Evolutionary conservation across 1,140 invertebrate genomes (phyloP).

Genomic region (Luehdorfia chinensis): DNA sequence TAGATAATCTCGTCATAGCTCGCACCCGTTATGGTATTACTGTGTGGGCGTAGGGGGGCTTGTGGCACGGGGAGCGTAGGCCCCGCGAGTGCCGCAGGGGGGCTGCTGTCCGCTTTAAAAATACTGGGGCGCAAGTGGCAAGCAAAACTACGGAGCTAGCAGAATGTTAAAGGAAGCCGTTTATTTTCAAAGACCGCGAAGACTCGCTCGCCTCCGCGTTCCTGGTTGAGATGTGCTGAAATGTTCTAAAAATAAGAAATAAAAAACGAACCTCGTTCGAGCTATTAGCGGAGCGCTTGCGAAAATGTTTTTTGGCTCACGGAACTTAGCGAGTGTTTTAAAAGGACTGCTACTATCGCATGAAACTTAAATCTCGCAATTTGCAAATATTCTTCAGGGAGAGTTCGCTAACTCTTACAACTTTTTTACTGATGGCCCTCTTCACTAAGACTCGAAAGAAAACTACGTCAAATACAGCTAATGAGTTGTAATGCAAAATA

Average conservation of each 20-base stretch:
- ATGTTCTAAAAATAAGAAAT: constrained; percentile 52
- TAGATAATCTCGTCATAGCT: constrained; percentile 76
- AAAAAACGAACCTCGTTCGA: constrained; percentile 37
- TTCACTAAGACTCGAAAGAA: constrained; percentile 3
- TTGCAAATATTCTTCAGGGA: constrained; percentile 19
- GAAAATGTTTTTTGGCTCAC: constrained; percentile 40
- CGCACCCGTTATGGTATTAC: constrained; percentile 75
- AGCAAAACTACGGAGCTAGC: constrained; percentile 62
- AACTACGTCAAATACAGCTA: neutral
- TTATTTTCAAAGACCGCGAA: constrained; percentile 69
- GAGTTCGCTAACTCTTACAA: constrained; percentile 9
- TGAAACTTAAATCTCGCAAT: constrained; percentile 33
- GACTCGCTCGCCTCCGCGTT: constrained; percentile 47
- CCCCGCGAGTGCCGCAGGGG: constrained; percentile 54
- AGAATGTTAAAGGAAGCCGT: constrained; percentile 68
- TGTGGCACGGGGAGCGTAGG: constrained; percentile 23
- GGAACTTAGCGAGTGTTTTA: constrained; percentile 21
- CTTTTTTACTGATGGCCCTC: constrained; percentile 7
- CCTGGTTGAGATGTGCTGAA: constrained; percentile 50
- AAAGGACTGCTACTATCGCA: constrained; percentile 26
- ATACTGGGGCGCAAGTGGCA: constrained; percentile 53
- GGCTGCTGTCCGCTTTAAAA: constrained; percentile 72
- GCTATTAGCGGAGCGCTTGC: constrained; percentile 44
- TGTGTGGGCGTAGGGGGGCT: constrained; percentile 56
- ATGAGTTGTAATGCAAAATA: neutral